These are phyloP conservation scores for Temnothorax ravouxi DNA, from an alignment of 2,888 invertebrate species.

Conservation along the genomic window DNA sequence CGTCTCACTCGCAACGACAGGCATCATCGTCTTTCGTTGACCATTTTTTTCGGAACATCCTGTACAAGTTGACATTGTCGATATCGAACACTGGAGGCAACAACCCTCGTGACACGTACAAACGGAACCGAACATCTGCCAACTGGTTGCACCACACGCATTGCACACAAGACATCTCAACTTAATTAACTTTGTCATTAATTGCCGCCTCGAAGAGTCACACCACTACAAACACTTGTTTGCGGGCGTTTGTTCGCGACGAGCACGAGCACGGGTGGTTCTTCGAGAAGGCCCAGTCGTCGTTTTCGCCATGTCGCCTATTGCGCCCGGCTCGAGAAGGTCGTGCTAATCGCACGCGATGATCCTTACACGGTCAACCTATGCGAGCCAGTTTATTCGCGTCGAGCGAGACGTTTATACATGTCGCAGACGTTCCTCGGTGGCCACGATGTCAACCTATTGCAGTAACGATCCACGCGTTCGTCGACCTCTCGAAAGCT, in stretches of 20 bases:
- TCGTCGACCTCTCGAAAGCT: slow-evolving; percentile 31
- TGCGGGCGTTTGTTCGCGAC: slow-evolving; percentile 6
- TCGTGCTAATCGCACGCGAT: slow-evolving; percentile 27
- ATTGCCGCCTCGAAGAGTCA: slow-evolving; percentile 46
- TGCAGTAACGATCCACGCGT: slow-evolving; percentile 20
- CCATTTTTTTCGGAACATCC: slow-evolving; percentile 12
- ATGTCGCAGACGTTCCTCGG: not conserved
- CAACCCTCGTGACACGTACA: slow-evolving; percentile 63
- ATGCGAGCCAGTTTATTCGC: not conserved
- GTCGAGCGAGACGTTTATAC: not conserved
- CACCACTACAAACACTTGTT: slow-evolving; percentile 16
- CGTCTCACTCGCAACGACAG: slow-evolving; percentile 8
- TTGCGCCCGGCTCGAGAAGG: slow-evolving; percentile 3
- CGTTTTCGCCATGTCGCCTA: slow-evolving; percentile 16
- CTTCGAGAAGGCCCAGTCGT: not conserved
- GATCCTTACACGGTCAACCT: not conserved
- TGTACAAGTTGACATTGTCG: slow-evolving; percentile 21
- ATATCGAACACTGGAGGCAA: slow-evolving; percentile 64
- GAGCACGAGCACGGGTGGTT: not conserved
- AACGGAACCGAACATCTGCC: slow-evolving; percentile 21
- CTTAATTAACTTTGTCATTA: slow-evolving; percentile 49
- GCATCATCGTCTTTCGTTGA: not conserved
- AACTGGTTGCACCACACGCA: slow-evolving; percentile 42
- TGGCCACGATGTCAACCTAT: slow-evolving; percentile 6
- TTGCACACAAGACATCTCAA: slow-evolving; percentile 58